A percentile compares a stretch with the other conserved stretches of the same genome.
These are phyloP conservation scores for Helleia helle DNA, from an alignment of 2,888 invertebrate genomes.

Conservation along the genomic window DNA sequence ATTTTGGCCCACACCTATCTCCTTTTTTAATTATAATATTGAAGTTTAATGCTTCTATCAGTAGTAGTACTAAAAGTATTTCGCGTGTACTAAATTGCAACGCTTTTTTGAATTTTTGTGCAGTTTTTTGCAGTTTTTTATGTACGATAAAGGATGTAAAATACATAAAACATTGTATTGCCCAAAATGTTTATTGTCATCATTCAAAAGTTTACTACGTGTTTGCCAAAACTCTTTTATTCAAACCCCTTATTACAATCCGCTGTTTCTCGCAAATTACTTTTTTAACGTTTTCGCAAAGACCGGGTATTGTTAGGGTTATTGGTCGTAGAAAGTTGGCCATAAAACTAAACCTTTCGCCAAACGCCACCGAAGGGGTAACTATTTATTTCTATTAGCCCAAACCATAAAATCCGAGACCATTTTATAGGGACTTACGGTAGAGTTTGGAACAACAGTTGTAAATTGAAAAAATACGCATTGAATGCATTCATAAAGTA, in stretches of 20 bases:
- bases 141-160: no score
- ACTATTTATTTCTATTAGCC: conserved; percentile 62
- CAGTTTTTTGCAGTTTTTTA: no score
- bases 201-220: conserved; percentile 1
- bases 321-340: conserved; percentile 56
- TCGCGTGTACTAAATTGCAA: no score
- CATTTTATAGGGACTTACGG: conserved; percentile 36
- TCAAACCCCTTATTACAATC: conserved; percentile 8
- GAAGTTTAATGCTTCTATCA: no score
- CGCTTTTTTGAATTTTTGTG: no score
- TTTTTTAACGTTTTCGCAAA: conserved; percentile 37
- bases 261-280: conserved; percentile 4
- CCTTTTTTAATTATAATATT: no score
- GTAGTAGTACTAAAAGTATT: no score
- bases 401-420: conserved; percentile 40
- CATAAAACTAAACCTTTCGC: conserved; percentile 70
- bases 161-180: conserved; percentile 25
- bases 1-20: no score
- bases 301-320: conserved; percentile 63
- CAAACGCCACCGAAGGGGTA: conserved; percentile 64
- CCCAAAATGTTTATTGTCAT: conserved; percentile 2
- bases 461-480: conserved; percentile 52
- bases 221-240: background rate
- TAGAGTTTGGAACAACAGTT: conserved; percentile 39
- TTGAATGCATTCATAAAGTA: conserved; percentile 63